phyloP scores from a whole-genome alignment of 2,888 invertebrate species.

The Auanema sp. region DNA sequence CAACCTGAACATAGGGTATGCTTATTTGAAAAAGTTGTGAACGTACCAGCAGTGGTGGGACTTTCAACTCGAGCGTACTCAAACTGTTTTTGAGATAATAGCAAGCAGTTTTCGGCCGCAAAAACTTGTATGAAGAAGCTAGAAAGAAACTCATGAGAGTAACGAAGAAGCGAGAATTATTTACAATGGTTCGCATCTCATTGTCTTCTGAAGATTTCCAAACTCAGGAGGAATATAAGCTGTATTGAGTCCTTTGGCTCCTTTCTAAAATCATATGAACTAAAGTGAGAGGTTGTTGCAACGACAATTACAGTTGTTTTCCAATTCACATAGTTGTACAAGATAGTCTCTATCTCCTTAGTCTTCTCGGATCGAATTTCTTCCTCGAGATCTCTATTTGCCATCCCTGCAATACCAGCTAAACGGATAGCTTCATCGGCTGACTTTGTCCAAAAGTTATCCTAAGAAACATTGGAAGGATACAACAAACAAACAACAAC shows the following conservation, averaged over 20 bases:
- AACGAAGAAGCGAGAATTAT: neutral
- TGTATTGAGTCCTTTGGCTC: no score
- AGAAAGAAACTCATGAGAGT: neutral
- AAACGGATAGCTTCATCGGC: constrained; percentile 20
- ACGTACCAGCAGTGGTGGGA: neutral
- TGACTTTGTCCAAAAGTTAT: constrained; percentile 23
- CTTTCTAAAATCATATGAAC: neutral
- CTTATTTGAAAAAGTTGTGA: neutral
- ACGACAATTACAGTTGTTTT: no score
- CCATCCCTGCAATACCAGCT: neutral
- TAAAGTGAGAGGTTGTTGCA: no score
- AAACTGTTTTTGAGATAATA: neutral
- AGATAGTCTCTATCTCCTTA: neutral
- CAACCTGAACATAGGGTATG: constrained; percentile 8
- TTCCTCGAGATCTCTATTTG: neutral
- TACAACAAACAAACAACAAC: no score
- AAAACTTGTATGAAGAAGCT: neutral
- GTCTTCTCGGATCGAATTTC: neutral
- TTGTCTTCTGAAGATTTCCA: no score
- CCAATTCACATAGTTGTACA: neutral
- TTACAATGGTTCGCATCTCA: no score
- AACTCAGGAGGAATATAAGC: no score
- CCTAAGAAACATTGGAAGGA: constrained; percentile 7
- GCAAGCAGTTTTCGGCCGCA: neutral
- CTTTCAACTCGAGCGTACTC: neutral